Evolutionary conservation across 2,888 invertebrate species (phyloP).

Genomic region (Nymphalis c-album): DNA sequence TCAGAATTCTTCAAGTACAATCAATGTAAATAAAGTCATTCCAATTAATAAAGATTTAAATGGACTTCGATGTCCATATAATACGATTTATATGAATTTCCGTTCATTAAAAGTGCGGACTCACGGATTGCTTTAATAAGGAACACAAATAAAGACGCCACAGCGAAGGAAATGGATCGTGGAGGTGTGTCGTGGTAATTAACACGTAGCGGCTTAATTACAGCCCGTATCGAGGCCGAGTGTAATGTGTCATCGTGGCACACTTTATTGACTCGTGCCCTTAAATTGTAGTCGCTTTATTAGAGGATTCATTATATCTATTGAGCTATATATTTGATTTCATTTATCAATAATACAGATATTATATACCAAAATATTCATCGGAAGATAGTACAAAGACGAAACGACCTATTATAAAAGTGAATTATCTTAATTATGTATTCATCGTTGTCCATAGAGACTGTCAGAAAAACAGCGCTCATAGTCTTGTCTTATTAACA

Average conservation of each 20-base stretch:
- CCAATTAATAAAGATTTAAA: not conserved
- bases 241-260: conserved; percentile 67
- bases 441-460: conserved; percentile 64
- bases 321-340: conserved; percentile 1
- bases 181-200: conserved; percentile 64
- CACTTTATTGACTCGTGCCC: conserved; percentile 35
- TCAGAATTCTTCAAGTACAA: not conserved
- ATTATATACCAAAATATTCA: not conserved
- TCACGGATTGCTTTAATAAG: conserved; percentile 40
- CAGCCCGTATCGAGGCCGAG: conserved; percentile 61
- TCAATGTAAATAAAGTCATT: not conserved
- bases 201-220: conserved; percentile 72
- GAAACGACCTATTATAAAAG: conserved; percentile 16
- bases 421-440: conserved; percentile 64
- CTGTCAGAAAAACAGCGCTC: conserved; percentile 74
- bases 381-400: not conserved
- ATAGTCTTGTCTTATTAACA: conserved; percentile 77
- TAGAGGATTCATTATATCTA: conserved; percentile 10
- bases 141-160: conserved; percentile 49
- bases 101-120: conserved; percentile 16
- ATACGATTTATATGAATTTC: conserved; percentile 12
- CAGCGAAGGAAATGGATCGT: conserved; percentile 56
- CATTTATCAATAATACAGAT: conserved; percentile 7
- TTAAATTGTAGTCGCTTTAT: conserved; percentile 30
- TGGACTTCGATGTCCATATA: not conserved